phyloP scores from a whole-genome alignment of 92 coral and sea anemone species.

The Hydrozoanthus gracilis region DNA sequence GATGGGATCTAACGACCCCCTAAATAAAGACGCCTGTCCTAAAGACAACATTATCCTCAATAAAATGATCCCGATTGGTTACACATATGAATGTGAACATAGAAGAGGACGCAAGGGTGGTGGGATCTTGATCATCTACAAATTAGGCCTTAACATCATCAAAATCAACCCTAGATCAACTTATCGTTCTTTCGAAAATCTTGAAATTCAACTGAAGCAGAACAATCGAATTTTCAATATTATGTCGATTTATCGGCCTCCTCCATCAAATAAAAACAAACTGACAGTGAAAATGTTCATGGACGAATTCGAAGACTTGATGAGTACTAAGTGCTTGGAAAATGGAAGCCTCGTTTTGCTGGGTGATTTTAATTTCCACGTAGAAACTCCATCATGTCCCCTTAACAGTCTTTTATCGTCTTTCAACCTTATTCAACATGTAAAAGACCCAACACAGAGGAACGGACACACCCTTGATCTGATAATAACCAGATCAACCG shows the following conservation, averaged over 20 bases:
- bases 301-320: neutral
- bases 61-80: neutral
- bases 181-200: neutral
- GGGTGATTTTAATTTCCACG: constrained; percentile 8
- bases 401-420: neutral
- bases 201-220: neutral
- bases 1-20: neutral
- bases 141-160: neutral
- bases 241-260: neutral
- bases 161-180: neutral
- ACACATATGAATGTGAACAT: neutral
- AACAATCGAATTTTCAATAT: neutral
- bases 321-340: neutral
- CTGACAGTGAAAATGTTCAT: neutral
- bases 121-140: neutral
- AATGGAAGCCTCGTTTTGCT: neutral
- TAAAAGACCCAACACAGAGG: neutral
- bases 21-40: neutral
- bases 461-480: constrained; percentile 1
- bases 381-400: neutral
- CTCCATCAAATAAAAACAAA: constrained; percentile 8
- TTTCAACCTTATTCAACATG: neutral
- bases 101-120: neutral
- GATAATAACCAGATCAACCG: neutral
- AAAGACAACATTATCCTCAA: neutral